These are phyloP conservation scores for Syngnathus acus DNA, from an alignment of 2,797 vertebrate species.

Conservation along the genomic window DNA sequence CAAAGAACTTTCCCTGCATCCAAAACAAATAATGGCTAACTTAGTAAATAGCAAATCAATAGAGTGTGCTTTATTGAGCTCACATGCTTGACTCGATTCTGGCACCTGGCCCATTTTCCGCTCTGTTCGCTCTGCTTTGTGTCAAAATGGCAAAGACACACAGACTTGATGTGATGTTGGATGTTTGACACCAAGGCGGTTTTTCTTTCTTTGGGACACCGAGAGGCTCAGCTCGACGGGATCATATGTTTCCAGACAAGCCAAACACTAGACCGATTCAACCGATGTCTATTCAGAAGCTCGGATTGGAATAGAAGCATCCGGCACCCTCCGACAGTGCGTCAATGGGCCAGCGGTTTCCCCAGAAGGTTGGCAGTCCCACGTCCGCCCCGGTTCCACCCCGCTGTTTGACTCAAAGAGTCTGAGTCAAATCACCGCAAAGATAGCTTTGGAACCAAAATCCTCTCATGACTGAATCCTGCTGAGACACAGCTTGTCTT, in stretches of 20 bases:
- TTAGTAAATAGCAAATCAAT: conserved; percentile 55
- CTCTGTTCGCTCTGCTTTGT: conserved; percentile 30
- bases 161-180: not conserved
- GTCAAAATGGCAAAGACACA: conserved; percentile 16
- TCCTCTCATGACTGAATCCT: not conserved
- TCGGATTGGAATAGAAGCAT: conserved; percentile 38
- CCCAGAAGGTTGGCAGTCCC: conserved; percentile 51
- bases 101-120: conserved; percentile 56
- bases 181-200: conserved; percentile 16
- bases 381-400: conserved; percentile 49
- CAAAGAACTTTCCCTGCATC: conserved; percentile 62
- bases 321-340: conserved; percentile 47
- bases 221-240: conserved; percentile 9
- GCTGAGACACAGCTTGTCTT: not conserved
- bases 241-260: conserved; percentile 27
- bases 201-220: not conserved
- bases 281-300: conserved; percentile 27
- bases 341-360: conserved; percentile 34
- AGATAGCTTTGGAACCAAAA: not conserved
- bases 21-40: conserved; percentile 68
- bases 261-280: conserved; percentile 27
- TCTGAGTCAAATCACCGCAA: conserved; percentile 41
- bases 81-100: conserved; percentile 51
- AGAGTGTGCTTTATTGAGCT: conserved; percentile 52
- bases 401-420: conserved; percentile 52